Conservation (phyloP, 2,888 invertebrate species). For the Odontocerum albicorne region DNA sequence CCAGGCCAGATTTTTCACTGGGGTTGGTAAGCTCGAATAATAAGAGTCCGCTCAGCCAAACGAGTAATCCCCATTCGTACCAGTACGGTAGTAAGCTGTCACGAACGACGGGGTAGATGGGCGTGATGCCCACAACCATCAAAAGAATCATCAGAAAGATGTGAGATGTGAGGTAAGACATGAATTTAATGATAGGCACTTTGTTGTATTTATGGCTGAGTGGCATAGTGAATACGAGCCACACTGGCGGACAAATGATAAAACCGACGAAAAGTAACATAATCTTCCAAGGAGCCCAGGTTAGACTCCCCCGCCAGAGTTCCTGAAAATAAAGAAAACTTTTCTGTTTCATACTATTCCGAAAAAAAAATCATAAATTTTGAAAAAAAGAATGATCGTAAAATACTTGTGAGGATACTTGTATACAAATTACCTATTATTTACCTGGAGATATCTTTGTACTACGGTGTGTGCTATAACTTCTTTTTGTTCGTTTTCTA, state of each 20-base stretch:
- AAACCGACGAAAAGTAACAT: slow-evolving; percentile 91
- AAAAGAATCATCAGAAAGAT: slow-evolving; percentile 95
- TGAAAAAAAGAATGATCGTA: neutral
- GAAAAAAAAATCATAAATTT: slow-evolving; percentile 9
- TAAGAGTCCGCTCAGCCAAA: slow-evolving; percentile 92
- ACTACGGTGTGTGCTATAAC: slow-evolving; percentile 97
- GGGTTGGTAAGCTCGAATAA: slow-evolving; percentile 97
- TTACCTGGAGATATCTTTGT: slow-evolving; percentile 92
- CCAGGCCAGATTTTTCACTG: slow-evolving; percentile 95
- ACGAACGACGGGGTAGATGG: slow-evolving; percentile 81
- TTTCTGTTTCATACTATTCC: slow-evolving; percentile 8
- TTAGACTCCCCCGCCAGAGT: slow-evolving; percentile 96
- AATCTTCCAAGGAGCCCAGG: slow-evolving; percentile 95
- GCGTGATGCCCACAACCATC: slow-evolving; percentile 86
- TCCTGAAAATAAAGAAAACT: slow-evolving; percentile 61
- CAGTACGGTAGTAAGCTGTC: slow-evolving; percentile 83
- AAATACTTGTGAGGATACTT: neutral
- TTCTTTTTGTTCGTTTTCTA: slow-evolving; percentile 98
- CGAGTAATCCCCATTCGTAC: slow-evolving; percentile 94
- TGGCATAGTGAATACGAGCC: slow-evolving; percentile 94
- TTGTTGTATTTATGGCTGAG: slow-evolving; percentile 94
- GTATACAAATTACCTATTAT: slow-evolving; percentile 41
- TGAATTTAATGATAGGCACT: slow-evolving; percentile 99
- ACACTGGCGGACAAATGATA: slow-evolving; percentile 92
- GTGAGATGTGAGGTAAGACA: slow-evolving; percentile 98